These are phyloP conservation scores for Drosophila obscura DNA, from an alignment of 1,140 invertebrate species.

Conservation along the genomic window DNA sequence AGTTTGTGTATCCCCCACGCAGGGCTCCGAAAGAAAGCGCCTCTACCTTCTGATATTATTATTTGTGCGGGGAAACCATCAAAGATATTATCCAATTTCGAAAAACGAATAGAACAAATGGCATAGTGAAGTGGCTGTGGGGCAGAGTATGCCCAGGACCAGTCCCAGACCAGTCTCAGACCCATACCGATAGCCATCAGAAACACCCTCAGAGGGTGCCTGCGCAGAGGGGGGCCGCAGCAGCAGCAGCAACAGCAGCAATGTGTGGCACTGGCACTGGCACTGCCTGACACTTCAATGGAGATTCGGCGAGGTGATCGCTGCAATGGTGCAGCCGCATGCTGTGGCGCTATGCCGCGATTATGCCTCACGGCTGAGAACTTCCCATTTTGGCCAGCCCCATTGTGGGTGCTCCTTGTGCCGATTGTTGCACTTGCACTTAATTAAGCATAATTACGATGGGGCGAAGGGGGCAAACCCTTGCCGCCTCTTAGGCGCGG, in stretches of 20 bases:
- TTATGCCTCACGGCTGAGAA: slow-evolving; percentile 73
- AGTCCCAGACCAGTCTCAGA: not conserved
- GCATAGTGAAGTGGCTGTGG: not conserved
- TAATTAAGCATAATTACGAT: slow-evolving; percentile 41
- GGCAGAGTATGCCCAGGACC: slow-evolving; percentile 10
- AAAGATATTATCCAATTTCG: not conserved
- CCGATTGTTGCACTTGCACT: not conserved
- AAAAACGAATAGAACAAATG: slow-evolving; percentile 2
- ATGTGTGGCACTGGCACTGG: slow-evolving; percentile 47
- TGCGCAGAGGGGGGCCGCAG: slow-evolving; percentile 19
- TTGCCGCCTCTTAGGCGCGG: slow-evolving; percentile 56
- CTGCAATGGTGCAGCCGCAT: slow-evolving; percentile 57
- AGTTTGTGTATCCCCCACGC: no score
- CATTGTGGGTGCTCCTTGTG: slow-evolving; percentile 39
- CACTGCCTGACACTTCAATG: slow-evolving; percentile 69
- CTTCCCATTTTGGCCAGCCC: slow-evolving; percentile 63
- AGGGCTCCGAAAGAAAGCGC: not conserved
- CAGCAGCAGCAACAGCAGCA: slow-evolving; percentile 3
- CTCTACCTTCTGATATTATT: not conserved
- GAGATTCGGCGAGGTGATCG: slow-evolving; percentile 38
- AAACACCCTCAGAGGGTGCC: slow-evolving; percentile 26
- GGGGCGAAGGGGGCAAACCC: not conserved
- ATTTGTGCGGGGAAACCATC: not conserved
- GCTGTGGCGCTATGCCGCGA: slow-evolving; percentile 81
- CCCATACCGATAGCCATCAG: slow-evolving; percentile 51